Evolutionary conservation across 1,140 invertebrate species (phyloP).

Genomic region (Belonocnema kinseyi): DNA sequence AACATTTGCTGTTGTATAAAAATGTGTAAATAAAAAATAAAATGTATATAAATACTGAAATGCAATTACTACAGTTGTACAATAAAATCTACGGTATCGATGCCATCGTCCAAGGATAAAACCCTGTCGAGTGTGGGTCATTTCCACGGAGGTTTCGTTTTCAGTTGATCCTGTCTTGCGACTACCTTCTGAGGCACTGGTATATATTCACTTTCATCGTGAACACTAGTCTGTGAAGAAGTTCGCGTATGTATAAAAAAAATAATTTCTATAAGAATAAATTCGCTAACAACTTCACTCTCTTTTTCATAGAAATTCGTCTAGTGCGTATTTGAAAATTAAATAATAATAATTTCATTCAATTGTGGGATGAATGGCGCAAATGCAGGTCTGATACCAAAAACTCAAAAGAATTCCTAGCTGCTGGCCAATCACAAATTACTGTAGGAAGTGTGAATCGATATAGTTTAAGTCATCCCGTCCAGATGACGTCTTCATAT

Average conservation of each 20-base stretch:
- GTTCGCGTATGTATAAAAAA: not conserved
- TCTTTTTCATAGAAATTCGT: too few species aligned
- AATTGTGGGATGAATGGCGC: too few species aligned
- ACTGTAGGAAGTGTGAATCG: too few species aligned
- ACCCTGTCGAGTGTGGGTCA: slow-evolving; percentile 47
- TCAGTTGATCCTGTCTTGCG: slow-evolving; percentile 57
- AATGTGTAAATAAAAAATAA: slow-evolving; percentile 34
- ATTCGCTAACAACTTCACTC: too few species aligned
- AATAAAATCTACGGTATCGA: slow-evolving; percentile 58
- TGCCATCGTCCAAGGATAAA: slow-evolving; percentile 44
- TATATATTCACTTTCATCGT: slow-evolving; percentile 63
- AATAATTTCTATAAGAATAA: too few species aligned
- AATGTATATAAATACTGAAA: slow-evolving; percentile 36
- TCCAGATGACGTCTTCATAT: too few species aligned
- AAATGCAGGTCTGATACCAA: too few species aligned
- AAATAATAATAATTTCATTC: too few species aligned
- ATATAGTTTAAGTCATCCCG: too few species aligned
- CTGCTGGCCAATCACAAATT: too few species aligned
- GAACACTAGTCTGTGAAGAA: slow-evolving; percentile 51
- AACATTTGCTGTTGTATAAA: slow-evolving; percentile 44
- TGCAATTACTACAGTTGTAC: slow-evolving; percentile 40
- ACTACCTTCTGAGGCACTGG: slow-evolving; percentile 58
- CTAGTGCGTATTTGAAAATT: too few species aligned
- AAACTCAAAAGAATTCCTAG: too few species aligned
- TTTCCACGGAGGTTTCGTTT: slow-evolving; percentile 71